These are phyloP conservation scores for Melanotaenia parkinsoni DNA, from an alignment of 2,797 vertebrate genomes.

Conservation along the genomic window DNA sequence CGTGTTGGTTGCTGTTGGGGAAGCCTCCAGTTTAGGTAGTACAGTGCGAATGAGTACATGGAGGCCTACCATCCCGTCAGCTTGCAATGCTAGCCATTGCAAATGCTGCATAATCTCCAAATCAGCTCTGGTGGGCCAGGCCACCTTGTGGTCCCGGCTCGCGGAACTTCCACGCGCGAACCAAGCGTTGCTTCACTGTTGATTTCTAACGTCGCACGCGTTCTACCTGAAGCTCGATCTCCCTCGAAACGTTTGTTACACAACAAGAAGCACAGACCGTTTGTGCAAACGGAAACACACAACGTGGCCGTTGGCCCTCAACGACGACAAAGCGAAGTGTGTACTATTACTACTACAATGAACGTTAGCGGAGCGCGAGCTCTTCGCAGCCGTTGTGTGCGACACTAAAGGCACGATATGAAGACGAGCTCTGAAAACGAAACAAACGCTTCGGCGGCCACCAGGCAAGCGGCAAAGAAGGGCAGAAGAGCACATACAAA, in stretches of 20 bases:
- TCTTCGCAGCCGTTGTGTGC: not conserved
- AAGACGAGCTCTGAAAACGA: slow-evolving; percentile 35
- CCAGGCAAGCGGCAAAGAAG: slow-evolving; percentile 27
- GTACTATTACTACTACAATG: rapidly evolving
- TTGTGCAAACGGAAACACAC: slow-evolving; percentile 39
- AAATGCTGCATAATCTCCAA: slow-evolving; percentile 9
- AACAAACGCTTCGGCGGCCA: slow-evolving; percentile 33
- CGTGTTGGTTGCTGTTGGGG: not conserved
- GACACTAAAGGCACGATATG: not conserved
- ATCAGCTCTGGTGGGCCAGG: slow-evolving; percentile 12
- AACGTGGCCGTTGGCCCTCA: slow-evolving; percentile 17
- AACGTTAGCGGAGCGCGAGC: not conserved
- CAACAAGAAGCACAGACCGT: slow-evolving; percentile 44
- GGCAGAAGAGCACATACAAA: not conserved
- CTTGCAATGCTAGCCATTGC: slow-evolving; percentile 48
- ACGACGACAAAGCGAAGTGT: not conserved
- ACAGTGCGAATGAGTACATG: not conserved
- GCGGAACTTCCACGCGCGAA: slow-evolving; percentile 3
- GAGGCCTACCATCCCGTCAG: slow-evolving; percentile 43
- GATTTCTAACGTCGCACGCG: not conserved
- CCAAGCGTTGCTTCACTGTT: not conserved
- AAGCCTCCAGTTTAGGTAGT: not conserved
- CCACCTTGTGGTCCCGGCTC: not conserved
- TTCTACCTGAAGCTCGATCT: slow-evolving; percentile 12
- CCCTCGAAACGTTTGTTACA: slow-evolving; percentile 26